These are phyloP conservation scores for Gymnorhina tibicen DNA, from an alignment of 2,113 vertebrate species.

Conservation along the genomic window DNA sequence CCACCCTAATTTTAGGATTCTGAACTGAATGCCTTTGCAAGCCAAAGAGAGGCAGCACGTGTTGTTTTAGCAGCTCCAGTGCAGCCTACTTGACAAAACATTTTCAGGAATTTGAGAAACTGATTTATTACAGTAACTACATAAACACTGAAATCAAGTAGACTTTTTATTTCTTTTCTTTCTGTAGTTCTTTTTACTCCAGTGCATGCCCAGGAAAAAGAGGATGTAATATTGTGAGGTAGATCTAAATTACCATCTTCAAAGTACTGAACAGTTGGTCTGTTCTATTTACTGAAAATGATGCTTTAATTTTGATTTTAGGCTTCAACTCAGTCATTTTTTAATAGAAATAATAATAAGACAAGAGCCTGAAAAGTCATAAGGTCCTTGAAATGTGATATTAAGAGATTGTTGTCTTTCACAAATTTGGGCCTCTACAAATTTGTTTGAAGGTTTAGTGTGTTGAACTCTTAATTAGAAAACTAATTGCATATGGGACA, in stretches of 20 bases:
- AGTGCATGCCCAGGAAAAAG: neutral
- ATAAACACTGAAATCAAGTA: neutral
- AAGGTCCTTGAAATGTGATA: neutral
- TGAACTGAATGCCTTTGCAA: neutral
- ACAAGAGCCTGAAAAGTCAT: neutral
- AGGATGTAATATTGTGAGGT: neutral
- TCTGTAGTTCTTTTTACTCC: neutral
- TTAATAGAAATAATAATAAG: neutral
- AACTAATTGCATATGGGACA: neutral
- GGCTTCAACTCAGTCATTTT: neutral
- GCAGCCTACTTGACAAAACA: neutral
- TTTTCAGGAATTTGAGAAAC: neutral
- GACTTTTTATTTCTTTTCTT: neutral
- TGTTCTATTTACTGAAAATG: neutral
- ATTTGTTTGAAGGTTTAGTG: neutral
- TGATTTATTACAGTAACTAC: neutral
- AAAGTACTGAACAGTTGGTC: neutral
- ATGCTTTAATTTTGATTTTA: neutral
- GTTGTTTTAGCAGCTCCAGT: neutral
- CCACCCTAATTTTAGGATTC: neutral
- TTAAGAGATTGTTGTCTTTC: neutral
- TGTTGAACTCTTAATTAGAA: neutral
- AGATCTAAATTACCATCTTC: neutral
- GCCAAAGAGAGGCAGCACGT: rapidly evolving
- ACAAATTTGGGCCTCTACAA: neutral